A percentile compares a stretch with the other conserved stretches of the same genome.
Evolutionary conservation across 2,113 vertebrate genomes (phyloP).

Genomic region (Atractosteus spatula): DNA sequence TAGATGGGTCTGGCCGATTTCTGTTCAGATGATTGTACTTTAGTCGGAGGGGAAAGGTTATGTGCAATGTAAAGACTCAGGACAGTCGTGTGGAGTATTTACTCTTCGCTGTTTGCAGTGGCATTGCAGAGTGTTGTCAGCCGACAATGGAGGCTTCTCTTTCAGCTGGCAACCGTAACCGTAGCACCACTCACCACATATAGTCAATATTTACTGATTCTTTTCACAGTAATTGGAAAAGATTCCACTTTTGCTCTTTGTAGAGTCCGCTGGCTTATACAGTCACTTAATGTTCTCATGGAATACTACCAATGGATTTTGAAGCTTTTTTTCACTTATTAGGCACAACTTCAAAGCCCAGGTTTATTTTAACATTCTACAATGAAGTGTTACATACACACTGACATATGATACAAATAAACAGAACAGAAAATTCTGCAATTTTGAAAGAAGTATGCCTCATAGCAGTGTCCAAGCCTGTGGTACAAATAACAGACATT

Average conservation of each 20-base stretch:
- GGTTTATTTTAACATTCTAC: no score
- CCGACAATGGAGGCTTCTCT: slow-evolving; percentile 23
- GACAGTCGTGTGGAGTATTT: slow-evolving; percentile 13
- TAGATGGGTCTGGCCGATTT: neutral
- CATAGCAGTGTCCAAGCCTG: no score
- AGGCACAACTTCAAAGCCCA: no score
- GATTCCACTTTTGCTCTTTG: slow-evolving; percentile 22
- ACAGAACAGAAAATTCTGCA: no score
- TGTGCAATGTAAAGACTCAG: neutral
- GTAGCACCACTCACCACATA: slow-evolving; percentile 19
- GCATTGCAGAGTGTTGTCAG: slow-evolving; percentile 7
- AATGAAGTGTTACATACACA: no score
- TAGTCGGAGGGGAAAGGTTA: slow-evolving; percentile 7
- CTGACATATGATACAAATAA: no score
- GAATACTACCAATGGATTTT: neutral
- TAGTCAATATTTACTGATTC: slow-evolving; percentile 24
- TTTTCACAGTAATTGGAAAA: slow-evolving; percentile 21
- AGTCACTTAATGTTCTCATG: neutral
- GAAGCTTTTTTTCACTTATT: neutral
- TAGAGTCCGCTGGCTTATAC: slow-evolving; percentile 8
- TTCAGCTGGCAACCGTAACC: slow-evolving; percentile 16
- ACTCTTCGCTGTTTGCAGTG: slow-evolving; percentile 18
- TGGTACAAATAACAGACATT: no score
- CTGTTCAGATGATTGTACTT: slow-evolving; percentile 9
- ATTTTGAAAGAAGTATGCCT: no score